A percentile compares a stretch with the other conserved stretches of the same genome.
phyloP scores from a whole-genome alignment of 2,113 vertebrate species.

The Oriolus oriolus region DNA sequence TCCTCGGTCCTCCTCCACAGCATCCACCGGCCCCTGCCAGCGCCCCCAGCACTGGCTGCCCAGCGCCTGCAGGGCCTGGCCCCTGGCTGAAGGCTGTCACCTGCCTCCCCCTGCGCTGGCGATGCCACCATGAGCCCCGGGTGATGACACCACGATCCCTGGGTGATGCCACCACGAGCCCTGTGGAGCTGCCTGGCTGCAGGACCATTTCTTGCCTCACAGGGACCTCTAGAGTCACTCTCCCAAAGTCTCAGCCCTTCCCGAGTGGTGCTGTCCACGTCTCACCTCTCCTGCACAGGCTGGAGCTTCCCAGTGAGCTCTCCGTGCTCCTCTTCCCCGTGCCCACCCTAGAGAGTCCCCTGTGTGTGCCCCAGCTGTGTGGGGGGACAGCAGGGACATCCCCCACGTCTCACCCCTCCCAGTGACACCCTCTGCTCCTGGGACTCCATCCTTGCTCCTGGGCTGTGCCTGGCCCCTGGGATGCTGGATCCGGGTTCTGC shows the following conservation, averaged over 20 bases:
- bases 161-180: not conserved
- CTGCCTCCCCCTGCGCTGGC: not conserved
- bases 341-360: not conserved
- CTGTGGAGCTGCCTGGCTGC: not conserved
- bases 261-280: rapidly evolving
- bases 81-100: not conserved
- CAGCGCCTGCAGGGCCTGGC: not conserved
- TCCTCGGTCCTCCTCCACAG: not conserved
- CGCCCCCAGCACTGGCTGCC: not conserved
- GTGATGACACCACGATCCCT: not conserved
- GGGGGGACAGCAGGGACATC: not conserved
- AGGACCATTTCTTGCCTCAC: not conserved
- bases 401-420: not conserved
- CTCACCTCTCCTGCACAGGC: not conserved
- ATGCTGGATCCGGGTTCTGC: rapidly evolving
- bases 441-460: not conserved
- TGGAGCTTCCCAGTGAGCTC: not conserved
- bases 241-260: not conserved
- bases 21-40: not conserved
- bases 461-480: not conserved
- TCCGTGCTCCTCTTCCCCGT: not conserved
- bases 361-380: not conserved
- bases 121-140: too few species aligned
- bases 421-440: too few species aligned
- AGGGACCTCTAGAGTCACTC: not conserved